phyloP scores from a whole-genome alignment of 1,140 invertebrate species.

The Drosophila nebulosa region DNA sequence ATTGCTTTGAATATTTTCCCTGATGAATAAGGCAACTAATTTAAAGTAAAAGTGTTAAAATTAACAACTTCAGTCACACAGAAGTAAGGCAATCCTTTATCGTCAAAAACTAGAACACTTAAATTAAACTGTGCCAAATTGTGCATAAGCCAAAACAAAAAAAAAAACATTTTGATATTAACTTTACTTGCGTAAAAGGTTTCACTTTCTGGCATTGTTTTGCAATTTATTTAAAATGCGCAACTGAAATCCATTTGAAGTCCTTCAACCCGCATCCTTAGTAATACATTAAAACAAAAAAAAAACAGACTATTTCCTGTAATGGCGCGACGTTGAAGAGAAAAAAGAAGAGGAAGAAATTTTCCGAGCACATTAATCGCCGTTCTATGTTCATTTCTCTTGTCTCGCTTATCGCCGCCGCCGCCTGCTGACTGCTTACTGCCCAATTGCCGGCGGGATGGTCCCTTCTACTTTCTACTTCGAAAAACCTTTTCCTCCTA shows the following conservation, averaged over 20 bases:
- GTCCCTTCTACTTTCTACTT: neutral
- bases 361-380: conserved; percentile 41
- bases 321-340: neutral
- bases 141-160: neutral
- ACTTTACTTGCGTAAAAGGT: neutral
- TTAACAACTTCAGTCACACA: neutral
- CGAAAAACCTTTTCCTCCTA: neutral
- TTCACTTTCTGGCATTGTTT: neutral
- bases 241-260: neutral
- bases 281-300: neutral
- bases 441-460: neutral
- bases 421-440: neutral
- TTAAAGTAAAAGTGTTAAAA: neutral
- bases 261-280: neutral
- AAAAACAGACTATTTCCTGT: neutral
- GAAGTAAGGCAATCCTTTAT: no score
- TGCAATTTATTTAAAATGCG: conserved; percentile 17
- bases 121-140: neutral
- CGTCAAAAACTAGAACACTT: neutral
- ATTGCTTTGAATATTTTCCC: no score
- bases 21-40: no score
- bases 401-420: conserved; percentile 4
- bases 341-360: neutral
- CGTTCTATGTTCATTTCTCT: conserved; percentile 44
- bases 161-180: neutral